Percentiles rank a stretch among this genome's conserved stretches.
phyloP scores from a whole-genome alignment of 2,113 vertebrate species.

The Zosterops borbonicus region DNA sequence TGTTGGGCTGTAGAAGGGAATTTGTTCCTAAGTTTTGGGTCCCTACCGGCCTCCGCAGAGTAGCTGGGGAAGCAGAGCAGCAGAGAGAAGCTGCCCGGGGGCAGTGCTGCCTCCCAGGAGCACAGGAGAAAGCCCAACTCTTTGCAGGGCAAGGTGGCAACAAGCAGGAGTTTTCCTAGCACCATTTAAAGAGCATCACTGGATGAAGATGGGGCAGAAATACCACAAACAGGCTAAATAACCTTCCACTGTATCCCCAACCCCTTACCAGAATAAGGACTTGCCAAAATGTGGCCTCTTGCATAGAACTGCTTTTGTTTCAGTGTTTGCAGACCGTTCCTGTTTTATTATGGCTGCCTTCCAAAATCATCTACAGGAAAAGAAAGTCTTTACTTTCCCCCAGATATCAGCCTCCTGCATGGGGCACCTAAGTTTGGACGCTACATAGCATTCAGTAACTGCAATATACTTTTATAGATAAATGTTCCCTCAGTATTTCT shows the following conservation, averaged over 20 bases:
- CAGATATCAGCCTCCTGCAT: background rate
- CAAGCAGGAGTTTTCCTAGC: fast-evolving
- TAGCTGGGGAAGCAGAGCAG: fast-evolving
- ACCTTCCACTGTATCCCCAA: background rate
- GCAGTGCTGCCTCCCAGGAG: background rate
- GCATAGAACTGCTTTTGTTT: background rate
- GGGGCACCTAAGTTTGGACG: background rate
- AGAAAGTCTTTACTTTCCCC: background rate
- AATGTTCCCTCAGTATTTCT: slow-evolving; percentile 30
- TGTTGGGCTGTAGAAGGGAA: background rate
- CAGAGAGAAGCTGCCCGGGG: fast-evolving
- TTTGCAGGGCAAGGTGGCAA: background rate
- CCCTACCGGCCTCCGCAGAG: background rate
- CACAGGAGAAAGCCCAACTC: background rate
- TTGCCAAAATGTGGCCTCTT: background rate
- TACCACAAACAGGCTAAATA: fast-evolving
- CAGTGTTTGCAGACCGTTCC: background rate
- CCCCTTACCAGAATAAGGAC: background rate
- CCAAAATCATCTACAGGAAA: background rate
- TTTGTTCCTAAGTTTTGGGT: background rate
- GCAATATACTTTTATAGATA: slow-evolving; percentile 4
- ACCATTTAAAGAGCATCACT: background rate
- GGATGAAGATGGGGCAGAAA: background rate
- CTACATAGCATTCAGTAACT: slow-evolving; percentile 26
- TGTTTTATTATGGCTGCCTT: background rate